Percentiles rank a stretch among this genome's conserved stretches.
Evolutionary conservation across 2,888 invertebrate genomes (phyloP).

Genomic region (Limulus polyphemus): DNA sequence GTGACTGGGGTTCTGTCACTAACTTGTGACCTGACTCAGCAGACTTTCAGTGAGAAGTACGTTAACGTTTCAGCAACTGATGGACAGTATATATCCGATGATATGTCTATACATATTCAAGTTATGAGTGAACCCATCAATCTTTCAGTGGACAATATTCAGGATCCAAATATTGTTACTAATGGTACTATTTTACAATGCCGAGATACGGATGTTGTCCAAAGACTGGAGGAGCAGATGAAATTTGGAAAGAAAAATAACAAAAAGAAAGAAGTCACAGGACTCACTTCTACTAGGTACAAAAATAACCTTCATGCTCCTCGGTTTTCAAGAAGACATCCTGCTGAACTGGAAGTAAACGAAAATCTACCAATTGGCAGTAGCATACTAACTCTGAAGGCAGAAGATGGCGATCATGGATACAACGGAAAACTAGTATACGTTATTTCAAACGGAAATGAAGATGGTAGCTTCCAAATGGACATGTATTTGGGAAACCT

Average conservation of each 20-base stretch:
- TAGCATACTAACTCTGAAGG: constrained; percentile 44
- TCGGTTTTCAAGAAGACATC: constrained; percentile 63
- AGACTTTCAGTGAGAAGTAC: constrained; percentile 49
- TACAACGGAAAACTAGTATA: constrained; percentile 85
- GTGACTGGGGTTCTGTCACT: constrained; percentile 63
- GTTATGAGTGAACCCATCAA: constrained; percentile 41
- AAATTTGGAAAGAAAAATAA: constrained; percentile 70
- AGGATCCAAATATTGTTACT: constrained; percentile 1
- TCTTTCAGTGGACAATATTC: too few relatives aligned
- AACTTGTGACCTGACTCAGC: constrained; percentile 63
- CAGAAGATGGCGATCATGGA: constrained; percentile 73
- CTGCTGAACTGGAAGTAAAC: constrained; percentile 56
- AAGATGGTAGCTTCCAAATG: constrained; percentile 67
- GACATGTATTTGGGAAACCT: constrained; percentile 76
- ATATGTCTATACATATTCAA: constrained; percentile 59
- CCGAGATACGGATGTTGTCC: constrained; percentile 34
- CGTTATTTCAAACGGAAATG: constrained; percentile 61
- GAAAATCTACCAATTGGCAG: constrained; percentile 67
- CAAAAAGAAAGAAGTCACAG: constrained; percentile 32
- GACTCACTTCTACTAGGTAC: constrained; percentile 59
- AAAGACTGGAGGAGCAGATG: constrained; percentile 55
- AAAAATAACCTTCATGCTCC: constrained; percentile 77
- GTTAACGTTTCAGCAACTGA: constrained; percentile 84
- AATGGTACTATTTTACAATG: constrained; percentile 42
- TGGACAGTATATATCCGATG: constrained; percentile 80